Base-by-base conservation (phyloP, 2,113 vertebrate species). In the Oreocharis arfaki region DNA sequence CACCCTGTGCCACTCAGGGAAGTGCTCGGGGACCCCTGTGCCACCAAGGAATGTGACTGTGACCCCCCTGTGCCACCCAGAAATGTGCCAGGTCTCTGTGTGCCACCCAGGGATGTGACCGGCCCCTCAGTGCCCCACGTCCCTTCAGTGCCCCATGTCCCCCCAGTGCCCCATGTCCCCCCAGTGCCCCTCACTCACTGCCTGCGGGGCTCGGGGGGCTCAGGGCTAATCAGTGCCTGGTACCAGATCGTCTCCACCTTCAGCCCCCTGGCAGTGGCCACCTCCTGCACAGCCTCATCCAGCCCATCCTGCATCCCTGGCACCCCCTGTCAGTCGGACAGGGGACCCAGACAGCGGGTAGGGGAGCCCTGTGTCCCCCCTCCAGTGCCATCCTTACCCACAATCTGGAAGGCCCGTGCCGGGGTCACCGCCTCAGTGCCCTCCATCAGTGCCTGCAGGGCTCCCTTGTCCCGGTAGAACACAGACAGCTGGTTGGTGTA, bases 231-330 rank as follows among this genome's bases (percentile, higher is more conserved):
- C 92, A 95, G 57, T 0, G 32, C 57, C 47, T 4, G 20, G 92
- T 80, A 71, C 37, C 1, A 52, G 42, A 47, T 20, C 0, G n/a
- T 92, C 46, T 70, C 46, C 82, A 87, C 10, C 28, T 35, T 79
- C 89, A 65, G 33, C 7, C 89, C 77, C 61, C 70, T 92, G 71
- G 85, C 71, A 9, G 11, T 16, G 4, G 52, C 77, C 37, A 7
- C 57, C 10, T 76, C 37, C 16, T 14, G 19, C 61, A 92, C 30
- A 0, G 85, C 89, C 61, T 89, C 10, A 0, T 79, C 60, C 67
- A 67, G 24, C 46, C 86, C 86, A 2, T 92, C 86, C 92, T 90
- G 92, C 89, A 81, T 17, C 26, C 83, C 95, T 88, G 90, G 3
- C 19, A 35, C 24, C 26, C 33, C 6, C 10, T 16, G 32, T 95